Conservation (phyloP, 2,113 vertebrate species). For the Natator depressus region DNA sequence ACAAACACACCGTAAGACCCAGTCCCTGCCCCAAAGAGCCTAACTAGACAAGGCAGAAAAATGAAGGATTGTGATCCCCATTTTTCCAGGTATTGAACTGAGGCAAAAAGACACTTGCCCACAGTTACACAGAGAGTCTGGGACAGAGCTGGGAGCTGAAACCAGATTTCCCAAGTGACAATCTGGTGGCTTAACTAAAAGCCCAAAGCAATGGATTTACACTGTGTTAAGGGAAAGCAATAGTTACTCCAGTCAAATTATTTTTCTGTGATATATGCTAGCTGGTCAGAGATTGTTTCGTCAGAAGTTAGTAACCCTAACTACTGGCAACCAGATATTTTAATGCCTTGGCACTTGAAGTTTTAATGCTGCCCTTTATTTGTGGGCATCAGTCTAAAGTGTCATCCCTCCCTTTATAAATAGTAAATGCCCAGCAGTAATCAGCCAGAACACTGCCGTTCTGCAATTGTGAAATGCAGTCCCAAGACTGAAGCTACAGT, state of each 20-base stretch:
- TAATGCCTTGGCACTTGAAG: slow-evolving; percentile 67
- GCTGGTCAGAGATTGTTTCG: slow-evolving; percentile 64
- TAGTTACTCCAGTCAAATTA: slow-evolving; percentile 50
- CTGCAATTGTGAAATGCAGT: slow-evolving; percentile 25
- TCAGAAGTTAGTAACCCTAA: slow-evolving; percentile 64
- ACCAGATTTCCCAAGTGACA: slow-evolving; percentile 25
- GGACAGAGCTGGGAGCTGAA: slow-evolving; percentile 24
- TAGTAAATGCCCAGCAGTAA: slow-evolving; percentile 25
- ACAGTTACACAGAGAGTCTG: background rate
- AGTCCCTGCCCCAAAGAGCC: background rate
- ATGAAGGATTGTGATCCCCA: background rate
- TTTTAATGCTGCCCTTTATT: slow-evolving; percentile 62
- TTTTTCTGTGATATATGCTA: slow-evolving; percentile 68
- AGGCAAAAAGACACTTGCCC: background rate
- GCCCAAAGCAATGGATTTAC: slow-evolving; percentile 25
- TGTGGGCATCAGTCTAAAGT: slow-evolving; percentile 29
- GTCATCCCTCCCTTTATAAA: slow-evolving; percentile 48
- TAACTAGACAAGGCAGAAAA: background rate
- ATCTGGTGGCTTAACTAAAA: background rate
- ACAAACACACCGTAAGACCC: background rate
- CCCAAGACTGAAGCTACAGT: background rate
- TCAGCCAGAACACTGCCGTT: slow-evolving; percentile 54
- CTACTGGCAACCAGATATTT: slow-evolving; percentile 75
- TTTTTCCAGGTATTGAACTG: background rate
- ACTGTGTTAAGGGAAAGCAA: slow-evolving; percentile 53